Base-by-base conservation (phyloP, 2,888 invertebrate genomes). In the Hyalella azteca region DNA sequence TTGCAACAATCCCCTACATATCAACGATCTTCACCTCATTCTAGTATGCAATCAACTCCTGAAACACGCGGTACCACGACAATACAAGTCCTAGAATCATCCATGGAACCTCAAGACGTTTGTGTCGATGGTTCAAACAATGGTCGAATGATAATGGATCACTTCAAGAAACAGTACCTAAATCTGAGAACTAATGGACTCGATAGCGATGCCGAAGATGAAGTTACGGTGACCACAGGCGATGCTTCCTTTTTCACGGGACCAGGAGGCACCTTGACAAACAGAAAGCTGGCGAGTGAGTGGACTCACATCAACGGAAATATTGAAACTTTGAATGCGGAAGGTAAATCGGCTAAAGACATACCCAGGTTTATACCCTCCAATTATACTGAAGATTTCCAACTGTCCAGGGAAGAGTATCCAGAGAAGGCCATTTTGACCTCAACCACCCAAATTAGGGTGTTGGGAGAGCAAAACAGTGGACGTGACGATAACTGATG, bases 201-300 rank as follows among this genome's bases (percentile, higher is more conserved):
- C 13, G 59, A 59, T 13, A 73, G 32, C 41, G 73, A 73, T 15
- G 40, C 22, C 36, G 73, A 73, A 73, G 32, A 41, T 73, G 73
- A 73, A 73, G 73, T 73, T 19, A 73, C 73, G 11, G 73, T 73
- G 29, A 73, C 73, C 9, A 73, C 73, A 15, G 73, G 22, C 73
- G 50, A 50, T 50, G 50, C 50, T 5, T 50, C 50, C 15, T 50
- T 50, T 22, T 50, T 50, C 7, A 50, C 50, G 1, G 50, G 50
- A 5, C 50, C 50, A 7, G 50, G 50, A 7, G n/a, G 22, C 50
- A n/a, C n/a, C n/a, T 22, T 1, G n/a, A 5, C 3, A 22, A 50
- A 50, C 7, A 22, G 22, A 7, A 22, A 19, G 1, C 50, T 19
- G 50, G 19, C 50, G 3, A 59, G 3, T 32, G 59, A 59, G 32